phyloP scores from a whole-genome alignment of 2,888 invertebrate genomes.

The Miltochrista miniata region DNA sequence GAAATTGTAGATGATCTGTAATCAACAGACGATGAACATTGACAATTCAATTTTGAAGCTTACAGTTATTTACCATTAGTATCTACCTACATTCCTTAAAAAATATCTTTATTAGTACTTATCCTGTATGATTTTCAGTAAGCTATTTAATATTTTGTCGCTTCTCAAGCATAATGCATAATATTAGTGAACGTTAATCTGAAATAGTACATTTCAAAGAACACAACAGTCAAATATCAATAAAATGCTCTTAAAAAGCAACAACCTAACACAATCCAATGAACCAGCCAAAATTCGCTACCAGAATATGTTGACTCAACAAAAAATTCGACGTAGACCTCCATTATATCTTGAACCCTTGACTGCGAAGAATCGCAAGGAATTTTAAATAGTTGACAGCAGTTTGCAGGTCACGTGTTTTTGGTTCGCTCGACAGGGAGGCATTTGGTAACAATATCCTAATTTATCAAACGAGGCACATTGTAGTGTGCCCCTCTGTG shows the following conservation, averaged over 20 bases:
- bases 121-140: too few species aligned
- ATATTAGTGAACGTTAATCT: too few species aligned
- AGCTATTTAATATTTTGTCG: too few species aligned
- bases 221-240: not conserved
- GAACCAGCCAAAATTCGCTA: constrained; percentile 49
- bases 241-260: constrained; percentile 32
- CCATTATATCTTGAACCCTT: constrained; percentile 29
- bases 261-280: constrained; percentile 49
- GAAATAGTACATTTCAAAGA: too few species aligned
- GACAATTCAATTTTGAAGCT: too few species aligned
- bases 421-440: constrained; percentile 49
- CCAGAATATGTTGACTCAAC: constrained; percentile 47
- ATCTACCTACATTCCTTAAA: too few species aligned
- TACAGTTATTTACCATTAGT: too few species aligned
- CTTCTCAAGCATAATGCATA: too few species aligned
- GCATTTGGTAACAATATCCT: constrained; percentile 74
- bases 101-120: too few species aligned
- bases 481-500: constrained; percentile 67
- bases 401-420: constrained; percentile 27
- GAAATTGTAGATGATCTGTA: too few species aligned
- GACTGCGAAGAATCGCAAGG: constrained; percentile 1
- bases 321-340: constrained; percentile 38
- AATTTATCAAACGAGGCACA: constrained; percentile 81
- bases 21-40: too few species aligned
- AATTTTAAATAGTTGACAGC: constrained; percentile 7